phyloP scores from a whole-genome alignment of 2,113 vertebrate species.

The Corydoras sp. region DNA sequence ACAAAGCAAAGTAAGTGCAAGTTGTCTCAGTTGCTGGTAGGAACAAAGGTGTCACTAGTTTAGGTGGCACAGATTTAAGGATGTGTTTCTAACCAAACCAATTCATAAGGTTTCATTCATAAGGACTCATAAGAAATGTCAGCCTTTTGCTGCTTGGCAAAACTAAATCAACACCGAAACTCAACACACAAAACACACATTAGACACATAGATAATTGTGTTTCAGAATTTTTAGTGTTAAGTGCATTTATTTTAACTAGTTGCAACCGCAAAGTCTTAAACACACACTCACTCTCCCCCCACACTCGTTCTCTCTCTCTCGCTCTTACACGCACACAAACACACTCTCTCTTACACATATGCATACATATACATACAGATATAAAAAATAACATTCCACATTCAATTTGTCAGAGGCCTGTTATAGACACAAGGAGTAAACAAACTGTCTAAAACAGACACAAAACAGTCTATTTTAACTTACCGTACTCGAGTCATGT shows the following conservation, averaged over 20 bases:
- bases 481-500: conserved; percentile 14
- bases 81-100: conserved; percentile 3
- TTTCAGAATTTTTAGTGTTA: no score
- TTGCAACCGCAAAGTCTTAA: background rate
- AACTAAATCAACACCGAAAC: conserved; percentile 20
- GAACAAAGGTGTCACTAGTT: background rate
- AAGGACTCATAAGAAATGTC: conserved; percentile 1
- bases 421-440: background rate
- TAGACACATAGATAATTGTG: background rate
- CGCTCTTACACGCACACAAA: no score
- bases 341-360: background rate
- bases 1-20: conserved; percentile 22
- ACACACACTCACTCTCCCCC: no score
- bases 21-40: background rate
- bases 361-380: no score
- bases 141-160: conserved; percentile 7
- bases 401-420: background rate
- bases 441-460: background rate
- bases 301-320: background rate
- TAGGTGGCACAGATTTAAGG: background rate
- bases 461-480: background rate
- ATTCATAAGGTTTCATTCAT: conserved; percentile 15
- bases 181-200: conserved; percentile 1
- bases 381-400: conserved; percentile 3
- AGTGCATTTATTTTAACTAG: no score